Evolutionary conservation across 2,888 invertebrate species (phyloP), one percentile per base, ranked within the genome.

Genomic region (Caenorhabditis sp.): DNA sequence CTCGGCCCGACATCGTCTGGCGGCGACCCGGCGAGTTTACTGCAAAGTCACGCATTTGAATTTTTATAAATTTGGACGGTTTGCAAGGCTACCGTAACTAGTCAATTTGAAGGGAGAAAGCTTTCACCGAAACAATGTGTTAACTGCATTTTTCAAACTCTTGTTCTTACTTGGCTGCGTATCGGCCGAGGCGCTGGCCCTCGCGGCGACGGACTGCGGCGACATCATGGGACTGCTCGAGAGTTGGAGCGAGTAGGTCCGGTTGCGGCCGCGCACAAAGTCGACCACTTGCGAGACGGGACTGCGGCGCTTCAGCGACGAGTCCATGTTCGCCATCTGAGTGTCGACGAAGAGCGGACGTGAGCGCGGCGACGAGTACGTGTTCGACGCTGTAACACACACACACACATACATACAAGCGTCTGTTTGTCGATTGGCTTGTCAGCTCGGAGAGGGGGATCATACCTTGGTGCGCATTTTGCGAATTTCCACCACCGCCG

Each of bases 341-440:
- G 84, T 84, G 65, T 84, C 84, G 37, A 84, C 84, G 56, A 80
- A 84, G 45, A 84, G 80, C 27, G 84, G 84, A 30, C 81, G 77
- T 6, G 37, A 22, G 30, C 83, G 78, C 27, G 83, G 80, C 8
- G n/a, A n/a, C n/a, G 83, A 83, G 30, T 63, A 65, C 41, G 55
- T 52, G 50, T 65, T 59, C 35, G 58, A 27, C 4, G 63, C 55
- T 65, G 63, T 61, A 43, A 61, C n/a, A n/a, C n/a, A n/a, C n/a
- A n/a, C n/a, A n/a, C n/a, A n/a, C n/a, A n/a, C n/a, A n/a, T n/a
- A n/a, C n/a, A n/a, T n/a, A n/a, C n/a, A n/a, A n/a, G n/a, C n/a
- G n/a, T n/a, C n/a, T 52, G 26, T 62, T 56, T 56, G 56, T 9
- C 32, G 20, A 50, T 7, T 4, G 20, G 50, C 30, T 50, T 50